Evolutionary conservation across 2,113 vertebrate genomes (phyloP).

Genomic region (Labeo catla): DNA sequence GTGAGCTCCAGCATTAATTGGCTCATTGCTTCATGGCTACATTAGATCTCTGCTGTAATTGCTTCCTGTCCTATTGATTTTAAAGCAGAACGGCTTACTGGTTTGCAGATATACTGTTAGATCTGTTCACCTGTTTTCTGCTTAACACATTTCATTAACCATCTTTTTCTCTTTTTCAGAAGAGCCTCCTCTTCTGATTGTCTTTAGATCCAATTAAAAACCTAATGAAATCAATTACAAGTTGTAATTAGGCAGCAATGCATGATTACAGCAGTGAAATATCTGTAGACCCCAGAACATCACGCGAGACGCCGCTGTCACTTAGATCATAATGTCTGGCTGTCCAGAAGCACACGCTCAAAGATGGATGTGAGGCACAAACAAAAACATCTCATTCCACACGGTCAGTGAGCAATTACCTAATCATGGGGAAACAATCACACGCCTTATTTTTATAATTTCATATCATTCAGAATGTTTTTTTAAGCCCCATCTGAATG

Average conservation of each 20-base stretch:
- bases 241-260: conserved; percentile 39
- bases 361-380: background rate
- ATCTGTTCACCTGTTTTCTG: conserved; percentile 41
- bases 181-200: conserved; percentile 11
- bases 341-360: background rate
- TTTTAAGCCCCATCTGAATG: conserved; percentile 5
- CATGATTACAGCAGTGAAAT: conserved; percentile 16
- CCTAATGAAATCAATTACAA: conserved; percentile 43
- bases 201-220: conserved; percentile 34
- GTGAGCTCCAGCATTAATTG: conserved; percentile 11
- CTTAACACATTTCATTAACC: conserved; percentile 44
- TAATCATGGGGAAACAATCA: background rate
- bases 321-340: background rate
- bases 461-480: background rate
- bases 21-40: conserved; percentile 25
- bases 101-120: conserved; percentile 41
- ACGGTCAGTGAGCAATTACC: background rate
- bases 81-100: conserved; percentile 35
- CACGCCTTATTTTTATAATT: background rate
- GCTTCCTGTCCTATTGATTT: conserved; percentile 42
- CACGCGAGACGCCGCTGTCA: background rate
- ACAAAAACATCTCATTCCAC: background rate
- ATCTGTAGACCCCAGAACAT: conserved; percentile 15
- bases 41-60: conserved; percentile 49
- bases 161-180: conserved; percentile 31